These are phyloP conservation scores for Euproctis similis DNA, from an alignment of 2,888 invertebrate genomes.

Conservation along the genomic window DNA sequence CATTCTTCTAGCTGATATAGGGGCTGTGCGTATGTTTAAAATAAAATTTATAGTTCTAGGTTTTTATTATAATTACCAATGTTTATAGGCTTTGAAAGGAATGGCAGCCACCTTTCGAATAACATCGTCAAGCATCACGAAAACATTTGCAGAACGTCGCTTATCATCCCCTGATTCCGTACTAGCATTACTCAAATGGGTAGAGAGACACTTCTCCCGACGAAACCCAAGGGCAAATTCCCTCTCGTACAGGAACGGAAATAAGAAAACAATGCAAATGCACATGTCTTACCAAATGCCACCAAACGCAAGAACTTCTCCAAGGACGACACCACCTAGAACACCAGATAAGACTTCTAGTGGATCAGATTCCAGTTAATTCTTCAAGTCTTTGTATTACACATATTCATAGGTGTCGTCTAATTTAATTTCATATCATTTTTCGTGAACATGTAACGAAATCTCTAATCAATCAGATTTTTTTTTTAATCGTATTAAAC, in stretches of 20 bases:
- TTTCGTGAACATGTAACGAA: too few relatives aligned
- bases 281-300: constrained; percentile 82
- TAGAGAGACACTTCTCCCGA: constrained; percentile 87
- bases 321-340: constrained; percentile 46
- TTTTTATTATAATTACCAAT: constrained; percentile 1
- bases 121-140: constrained; percentile 87
- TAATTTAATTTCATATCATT: constrained; percentile 18
- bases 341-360: constrained; percentile 52
- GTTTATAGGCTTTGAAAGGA: constrained; percentile 86
- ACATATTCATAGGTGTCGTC: constrained; percentile 9
- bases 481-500: too few relatives aligned
- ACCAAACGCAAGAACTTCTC: constrained; percentile 25
- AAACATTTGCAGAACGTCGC: constrained; percentile 90
- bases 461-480: too few relatives aligned
- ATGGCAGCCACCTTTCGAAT: constrained; percentile 96
- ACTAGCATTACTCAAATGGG: constrained; percentile 92
- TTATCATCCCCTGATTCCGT: constrained; percentile 93
- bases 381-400: constrained; percentile 1
- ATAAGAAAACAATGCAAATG: constrained; percentile 84
- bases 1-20: background rate
- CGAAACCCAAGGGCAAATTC: constrained; percentile 85
- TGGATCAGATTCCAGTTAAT: constrained; percentile 61
- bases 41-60: too few relatives aligned
- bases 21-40: too few relatives aligned
- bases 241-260: constrained; percentile 76